phyloP scores from a whole-genome alignment of 2,797 vertebrate genomes.

The Enteromius afrohamiltoni region DNA sequence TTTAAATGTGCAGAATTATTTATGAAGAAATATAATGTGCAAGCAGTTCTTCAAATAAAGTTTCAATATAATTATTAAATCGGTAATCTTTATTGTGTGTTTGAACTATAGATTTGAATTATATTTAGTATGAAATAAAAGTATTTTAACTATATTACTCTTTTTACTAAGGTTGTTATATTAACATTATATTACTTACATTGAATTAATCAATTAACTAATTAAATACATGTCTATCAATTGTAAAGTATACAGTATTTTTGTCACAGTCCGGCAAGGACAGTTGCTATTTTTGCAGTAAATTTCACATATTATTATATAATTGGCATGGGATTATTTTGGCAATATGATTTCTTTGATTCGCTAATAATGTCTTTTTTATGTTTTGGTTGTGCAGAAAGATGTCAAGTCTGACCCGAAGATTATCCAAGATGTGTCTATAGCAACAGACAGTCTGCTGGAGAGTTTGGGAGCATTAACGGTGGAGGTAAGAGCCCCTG shows the following conservation, averaged over 20 bases:
- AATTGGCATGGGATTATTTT: background rate
- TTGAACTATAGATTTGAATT: background rate
- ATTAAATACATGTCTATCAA: background rate
- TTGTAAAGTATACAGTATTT: background rate
- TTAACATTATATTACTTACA: background rate
- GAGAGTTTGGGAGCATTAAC: conserved; percentile 84
- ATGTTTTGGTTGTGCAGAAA: conserved; percentile 76
- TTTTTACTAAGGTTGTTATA: background rate
- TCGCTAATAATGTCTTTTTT: background rate
- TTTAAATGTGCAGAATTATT: no score
- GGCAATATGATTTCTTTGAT: background rate
- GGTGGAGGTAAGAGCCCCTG: conserved; percentile 83
- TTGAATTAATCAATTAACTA: background rate
- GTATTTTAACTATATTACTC: no score
- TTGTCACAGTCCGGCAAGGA: background rate
- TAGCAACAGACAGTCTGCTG: conserved; percentile 82
- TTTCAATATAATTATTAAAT: no score
- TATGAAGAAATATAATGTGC: background rate
- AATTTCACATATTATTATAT: no score
- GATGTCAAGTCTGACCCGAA: conserved; percentile 82
- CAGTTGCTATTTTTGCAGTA: background rate
- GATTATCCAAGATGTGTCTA: conserved; percentile 79
- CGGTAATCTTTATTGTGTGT: background rate
- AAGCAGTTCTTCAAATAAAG: no score
- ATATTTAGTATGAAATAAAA: no score